Conservation (phyloP, 2,113 vertebrate genomes). For the Hystrix brachyura region DNA sequence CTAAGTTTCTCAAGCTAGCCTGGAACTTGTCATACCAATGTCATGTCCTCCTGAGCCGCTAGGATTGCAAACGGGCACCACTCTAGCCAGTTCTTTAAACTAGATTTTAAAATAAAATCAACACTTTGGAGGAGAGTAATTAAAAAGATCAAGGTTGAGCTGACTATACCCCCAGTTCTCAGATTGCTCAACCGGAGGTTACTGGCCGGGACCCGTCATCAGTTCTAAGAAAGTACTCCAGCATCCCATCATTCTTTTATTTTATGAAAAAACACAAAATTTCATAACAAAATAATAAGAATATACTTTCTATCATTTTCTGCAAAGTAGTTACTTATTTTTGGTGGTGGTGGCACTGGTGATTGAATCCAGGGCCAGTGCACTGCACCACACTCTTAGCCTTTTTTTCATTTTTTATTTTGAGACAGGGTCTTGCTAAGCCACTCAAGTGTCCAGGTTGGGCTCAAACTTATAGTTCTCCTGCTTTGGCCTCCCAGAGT, state of each 20-base stretch:
- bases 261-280: not conserved
- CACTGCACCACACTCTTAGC: too few species aligned
- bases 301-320: not conserved
- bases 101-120: slow-evolving; percentile 37
- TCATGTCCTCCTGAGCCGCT: not conserved
- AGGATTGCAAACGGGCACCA: not conserved
- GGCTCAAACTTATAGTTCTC: not conserved
- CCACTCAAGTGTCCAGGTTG: not conserved
- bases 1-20: not conserved
- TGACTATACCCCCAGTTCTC: not conserved
- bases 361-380: not conserved
- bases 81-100: not conserved
- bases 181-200: not conserved
- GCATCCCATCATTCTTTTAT: not conserved
- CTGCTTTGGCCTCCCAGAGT: not conserved
- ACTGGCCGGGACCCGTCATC: not conserved
- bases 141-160: not conserved
- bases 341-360: not conserved
- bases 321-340: not conserved
- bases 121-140: not conserved
- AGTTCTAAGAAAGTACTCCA: not conserved
- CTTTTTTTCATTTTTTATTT: not conserved
- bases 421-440: not conserved
- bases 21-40: not conserved
- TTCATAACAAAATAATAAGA: not conserved